These are phyloP conservation scores for Rhinoraja longicauda DNA, from an alignment of 2,797 vertebrate genomes.

Conservation along the genomic window DNA sequence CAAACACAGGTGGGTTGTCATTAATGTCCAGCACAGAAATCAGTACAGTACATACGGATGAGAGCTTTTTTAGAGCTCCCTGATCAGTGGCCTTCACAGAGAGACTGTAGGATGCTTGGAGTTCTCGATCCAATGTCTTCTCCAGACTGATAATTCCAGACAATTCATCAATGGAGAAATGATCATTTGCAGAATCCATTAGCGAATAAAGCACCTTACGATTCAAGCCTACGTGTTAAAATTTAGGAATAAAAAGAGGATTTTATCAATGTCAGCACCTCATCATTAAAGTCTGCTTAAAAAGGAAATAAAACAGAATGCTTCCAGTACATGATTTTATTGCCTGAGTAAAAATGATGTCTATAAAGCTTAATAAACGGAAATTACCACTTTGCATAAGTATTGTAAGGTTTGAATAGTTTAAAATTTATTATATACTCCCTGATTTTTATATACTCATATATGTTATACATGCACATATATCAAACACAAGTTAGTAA, in stretches of 20 bases:
- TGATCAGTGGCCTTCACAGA: constrained; percentile 75
- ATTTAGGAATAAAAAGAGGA: neutral
- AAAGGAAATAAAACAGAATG: neutral
- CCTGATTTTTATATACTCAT: neutral
- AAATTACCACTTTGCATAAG: neutral
- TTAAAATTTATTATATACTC: neutral
- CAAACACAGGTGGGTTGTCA: constrained; percentile 92
- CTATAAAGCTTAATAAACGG: neutral
- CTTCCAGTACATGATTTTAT: neutral
- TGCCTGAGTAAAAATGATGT: neutral
- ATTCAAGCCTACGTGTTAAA: constrained; percentile 66
- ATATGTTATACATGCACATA: neutral
- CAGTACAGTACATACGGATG: constrained; percentile 65
- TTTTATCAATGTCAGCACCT: neutral
- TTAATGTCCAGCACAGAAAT: constrained; percentile 93
- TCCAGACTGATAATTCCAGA: constrained; percentile 79
- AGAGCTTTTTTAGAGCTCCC: constrained; percentile 72
- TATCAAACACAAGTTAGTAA: neutral
- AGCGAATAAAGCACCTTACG: constrained; percentile 76
- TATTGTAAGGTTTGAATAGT: neutral
- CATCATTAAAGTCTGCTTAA: constrained; percentile 42
- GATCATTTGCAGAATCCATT: constrained; percentile 72
- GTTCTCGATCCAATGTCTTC: constrained; percentile 79
- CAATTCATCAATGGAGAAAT: constrained; percentile 81
- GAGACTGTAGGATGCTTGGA: constrained; percentile 71